Evolutionary conservation across 2,113 vertebrate genomes (phyloP).

Genomic region (Cavia aperea): DNA sequence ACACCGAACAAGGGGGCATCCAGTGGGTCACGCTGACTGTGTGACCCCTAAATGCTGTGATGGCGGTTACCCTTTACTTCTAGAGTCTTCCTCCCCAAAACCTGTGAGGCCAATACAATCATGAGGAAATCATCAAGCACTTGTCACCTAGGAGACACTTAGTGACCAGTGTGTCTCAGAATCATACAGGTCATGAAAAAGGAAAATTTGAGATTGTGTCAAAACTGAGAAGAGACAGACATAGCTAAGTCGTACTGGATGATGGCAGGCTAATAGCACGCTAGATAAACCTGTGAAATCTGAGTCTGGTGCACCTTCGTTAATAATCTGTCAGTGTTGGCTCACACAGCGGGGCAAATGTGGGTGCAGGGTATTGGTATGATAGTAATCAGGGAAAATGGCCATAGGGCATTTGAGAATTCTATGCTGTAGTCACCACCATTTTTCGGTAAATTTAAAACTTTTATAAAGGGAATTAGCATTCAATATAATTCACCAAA

Average conservation of each 20-base stretch:
- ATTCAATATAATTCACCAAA: background rate
- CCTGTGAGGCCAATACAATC: background rate
- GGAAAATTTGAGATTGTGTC: background rate
- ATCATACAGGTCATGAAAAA: background rate
- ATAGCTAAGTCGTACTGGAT: background rate
- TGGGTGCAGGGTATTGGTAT: background rate
- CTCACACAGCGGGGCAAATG: background rate
- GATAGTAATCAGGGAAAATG: background rate
- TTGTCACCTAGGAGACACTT: background rate
- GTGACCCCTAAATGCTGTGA: background rate
- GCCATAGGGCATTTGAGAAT: background rate
- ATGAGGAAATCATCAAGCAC: background rate
- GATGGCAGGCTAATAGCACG: background rate
- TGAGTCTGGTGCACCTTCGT: background rate
- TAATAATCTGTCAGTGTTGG: background rate
- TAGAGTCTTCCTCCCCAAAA: background rate
- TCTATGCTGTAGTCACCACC: background rate
- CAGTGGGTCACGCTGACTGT: background rate
- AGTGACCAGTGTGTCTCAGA: background rate
- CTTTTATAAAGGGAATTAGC: background rate
- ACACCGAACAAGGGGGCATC: no score
- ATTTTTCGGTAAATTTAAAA: background rate
- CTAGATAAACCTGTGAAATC: background rate
- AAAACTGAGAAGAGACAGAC: background rate
- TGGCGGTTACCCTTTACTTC: background rate